Conservation (phyloP, 2,113 vertebrate species). For the Cyprinodon tularosa region DNA sequence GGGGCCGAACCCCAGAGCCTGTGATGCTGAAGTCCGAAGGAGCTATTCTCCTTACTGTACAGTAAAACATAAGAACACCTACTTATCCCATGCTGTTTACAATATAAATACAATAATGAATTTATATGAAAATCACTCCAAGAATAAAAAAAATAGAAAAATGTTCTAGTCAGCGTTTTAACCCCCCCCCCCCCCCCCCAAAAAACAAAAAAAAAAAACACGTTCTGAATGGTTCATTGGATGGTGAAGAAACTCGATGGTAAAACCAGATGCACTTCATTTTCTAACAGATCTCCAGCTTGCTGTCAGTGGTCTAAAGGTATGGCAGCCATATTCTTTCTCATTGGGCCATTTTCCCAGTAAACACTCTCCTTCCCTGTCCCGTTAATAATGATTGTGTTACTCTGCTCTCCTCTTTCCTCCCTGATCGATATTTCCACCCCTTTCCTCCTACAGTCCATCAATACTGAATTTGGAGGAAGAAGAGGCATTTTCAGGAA, state of each 20-base stretch:
- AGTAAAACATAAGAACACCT: too few relatives aligned
- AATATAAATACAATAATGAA: too few relatives aligned
- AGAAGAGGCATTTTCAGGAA: conserved; percentile 41
- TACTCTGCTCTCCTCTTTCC: conserved; percentile 43
- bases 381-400: conserved; percentile 60
- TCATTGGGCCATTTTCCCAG: conserved; percentile 51
- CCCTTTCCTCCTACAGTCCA: conserved; percentile 18
- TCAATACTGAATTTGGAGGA: conserved; percentile 65
- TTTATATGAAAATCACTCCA: too few relatives aligned
- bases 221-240: background rate
- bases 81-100: too few relatives aligned
- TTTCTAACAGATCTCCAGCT: background rate
- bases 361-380: conserved; percentile 24
- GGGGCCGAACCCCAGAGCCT: too few relatives aligned
- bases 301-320: background rate
- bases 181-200: too few relatives aligned
- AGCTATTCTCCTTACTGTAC: too few relatives aligned
- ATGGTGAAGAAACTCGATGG: background rate
- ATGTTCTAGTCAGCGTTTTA: too few relatives aligned
- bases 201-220: too few relatives aligned
- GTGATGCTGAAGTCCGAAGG: too few relatives aligned
- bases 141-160: too few relatives aligned
- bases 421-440: conserved; percentile 51
- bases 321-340: conserved; percentile 5
- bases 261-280: background rate